phyloP scores from a whole-genome alignment of 2,797 vertebrate species.

The Bradypodion ventrale region DNA sequence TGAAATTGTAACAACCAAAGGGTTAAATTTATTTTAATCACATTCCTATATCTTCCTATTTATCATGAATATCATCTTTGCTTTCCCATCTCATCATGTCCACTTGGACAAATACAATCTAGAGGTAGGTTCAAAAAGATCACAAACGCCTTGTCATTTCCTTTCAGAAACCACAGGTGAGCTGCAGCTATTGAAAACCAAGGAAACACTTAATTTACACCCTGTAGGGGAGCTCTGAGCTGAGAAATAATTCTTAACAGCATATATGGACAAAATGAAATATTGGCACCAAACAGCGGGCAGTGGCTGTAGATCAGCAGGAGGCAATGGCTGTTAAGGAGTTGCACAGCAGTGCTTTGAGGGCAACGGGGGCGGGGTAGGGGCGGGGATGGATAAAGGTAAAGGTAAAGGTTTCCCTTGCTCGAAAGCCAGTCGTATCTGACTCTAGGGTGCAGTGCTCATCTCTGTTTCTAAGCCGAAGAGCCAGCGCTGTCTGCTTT shows the following conservation, averaged over 20 bases:
- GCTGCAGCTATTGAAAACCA: neutral
- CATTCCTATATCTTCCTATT: too few relatives aligned
- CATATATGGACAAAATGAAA: neutral
- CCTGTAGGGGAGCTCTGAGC: neutral
- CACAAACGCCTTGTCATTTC: too few relatives aligned
- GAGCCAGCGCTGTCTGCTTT: too few relatives aligned
- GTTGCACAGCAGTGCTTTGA: neutral
- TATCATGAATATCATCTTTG: neutral
- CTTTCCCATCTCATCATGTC: neutral
- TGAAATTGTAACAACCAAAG: neutral
- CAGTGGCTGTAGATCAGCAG: neutral
- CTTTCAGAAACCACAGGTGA: neutral
- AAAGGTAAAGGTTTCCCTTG: too few relatives aligned
- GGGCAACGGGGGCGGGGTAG: too few relatives aligned
- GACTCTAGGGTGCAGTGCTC: too few relatives aligned
- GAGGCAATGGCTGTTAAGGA: neutral
- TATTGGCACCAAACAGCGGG: neutral
- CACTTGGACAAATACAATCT: neutral
- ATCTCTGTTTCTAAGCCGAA: too few relatives aligned
- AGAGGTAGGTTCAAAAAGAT: neutral
- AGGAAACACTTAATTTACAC: neutral
- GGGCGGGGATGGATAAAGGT: too few relatives aligned
- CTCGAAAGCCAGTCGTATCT: too few relatives aligned
- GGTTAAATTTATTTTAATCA: neutral
- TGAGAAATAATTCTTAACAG: neutral